Conservation (phyloP, 2,113 vertebrate species). For the Lontra canadensis region DNA sequence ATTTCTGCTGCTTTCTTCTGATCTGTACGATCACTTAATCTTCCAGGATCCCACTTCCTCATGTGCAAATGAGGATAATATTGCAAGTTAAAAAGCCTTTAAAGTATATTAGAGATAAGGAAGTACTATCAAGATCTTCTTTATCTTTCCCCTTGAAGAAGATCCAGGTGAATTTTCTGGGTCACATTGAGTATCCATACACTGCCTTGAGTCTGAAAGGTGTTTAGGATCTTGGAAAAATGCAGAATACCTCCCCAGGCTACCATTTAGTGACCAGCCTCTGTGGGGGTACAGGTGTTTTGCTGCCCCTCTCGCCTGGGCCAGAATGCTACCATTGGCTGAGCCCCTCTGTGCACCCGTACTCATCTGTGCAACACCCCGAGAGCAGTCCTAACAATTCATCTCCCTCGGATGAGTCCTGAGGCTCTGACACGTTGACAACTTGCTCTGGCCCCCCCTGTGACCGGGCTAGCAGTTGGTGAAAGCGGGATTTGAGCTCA, state of each 20-base stretch:
- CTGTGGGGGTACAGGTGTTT: fast-evolving
- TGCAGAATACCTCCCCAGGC: too few species aligned
- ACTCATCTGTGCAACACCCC: fast-evolving
- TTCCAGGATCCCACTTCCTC: background rate
- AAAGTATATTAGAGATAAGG: background rate
- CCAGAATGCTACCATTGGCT: background rate
- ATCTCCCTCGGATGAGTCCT: fast-evolving
- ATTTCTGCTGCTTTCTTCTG: background rate
- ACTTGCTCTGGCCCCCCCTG: background rate
- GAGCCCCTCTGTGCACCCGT: too few species aligned
- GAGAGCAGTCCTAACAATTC: fast-evolving
- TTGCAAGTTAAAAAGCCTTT: background rate
- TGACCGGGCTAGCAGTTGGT: background rate
- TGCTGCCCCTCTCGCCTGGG: background rate
- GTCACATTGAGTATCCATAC: background rate
- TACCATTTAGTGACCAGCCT: background rate
- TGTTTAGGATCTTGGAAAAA: background rate
- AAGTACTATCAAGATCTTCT: background rate
- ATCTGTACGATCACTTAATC: background rate
- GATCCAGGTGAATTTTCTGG: background rate
- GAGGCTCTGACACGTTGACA: background rate
- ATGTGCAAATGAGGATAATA: background rate
- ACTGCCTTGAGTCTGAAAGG: background rate
- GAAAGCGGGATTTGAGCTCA: background rate
- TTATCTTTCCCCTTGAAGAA: background rate